Percentiles rank a stretch among this genome's conserved stretches.
phyloP scores from a whole-genome alignment of 1,140 invertebrate genomes.

The Aphaenogaster floridana region DNA sequence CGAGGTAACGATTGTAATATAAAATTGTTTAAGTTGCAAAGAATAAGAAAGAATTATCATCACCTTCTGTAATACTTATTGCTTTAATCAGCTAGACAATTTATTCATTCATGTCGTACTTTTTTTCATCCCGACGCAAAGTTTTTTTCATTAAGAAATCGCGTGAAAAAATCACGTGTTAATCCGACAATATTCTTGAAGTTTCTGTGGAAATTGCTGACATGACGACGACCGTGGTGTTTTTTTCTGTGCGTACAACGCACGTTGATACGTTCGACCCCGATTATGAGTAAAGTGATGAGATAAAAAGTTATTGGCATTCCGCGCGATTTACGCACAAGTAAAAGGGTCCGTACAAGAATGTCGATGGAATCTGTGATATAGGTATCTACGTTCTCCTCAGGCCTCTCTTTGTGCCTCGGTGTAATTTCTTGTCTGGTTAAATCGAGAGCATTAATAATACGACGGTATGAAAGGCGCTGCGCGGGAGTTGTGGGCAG shows the following conservation, averaged over 20 bases:
- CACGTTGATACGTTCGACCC: not conserved
- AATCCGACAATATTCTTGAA: slow-evolving; percentile 10
- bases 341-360: not conserved
- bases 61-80: not conserved
- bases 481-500: too few relatives aligned
- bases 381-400: not conserved
- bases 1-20: not conserved
- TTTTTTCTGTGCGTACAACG: not conserved
- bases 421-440: slow-evolving; percentile 42
- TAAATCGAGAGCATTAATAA: slow-evolving; percentile 51
- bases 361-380: slow-evolving; percentile 42
- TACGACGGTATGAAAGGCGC: slow-evolving; percentile 28
- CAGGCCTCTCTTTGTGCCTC: not conserved
- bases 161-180: not conserved
- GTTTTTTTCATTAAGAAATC: not conserved
- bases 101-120: not conserved
- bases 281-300: slow-evolving; percentile 4
- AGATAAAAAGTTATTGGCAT: slow-evolving; percentile 42
- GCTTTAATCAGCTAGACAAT: not conserved
- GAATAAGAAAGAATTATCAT: not conserved
- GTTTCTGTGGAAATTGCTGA: not conserved
- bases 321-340: slow-evolving; percentile 18
- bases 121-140: not conserved
- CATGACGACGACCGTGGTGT: not conserved
- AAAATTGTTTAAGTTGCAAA: not conserved